Evolutionary conservation across 2,888 invertebrate species (phyloP), one percentile per base, ranked within the genome.

Genomic region (Xanthostigma xanthostigma): DNA sequence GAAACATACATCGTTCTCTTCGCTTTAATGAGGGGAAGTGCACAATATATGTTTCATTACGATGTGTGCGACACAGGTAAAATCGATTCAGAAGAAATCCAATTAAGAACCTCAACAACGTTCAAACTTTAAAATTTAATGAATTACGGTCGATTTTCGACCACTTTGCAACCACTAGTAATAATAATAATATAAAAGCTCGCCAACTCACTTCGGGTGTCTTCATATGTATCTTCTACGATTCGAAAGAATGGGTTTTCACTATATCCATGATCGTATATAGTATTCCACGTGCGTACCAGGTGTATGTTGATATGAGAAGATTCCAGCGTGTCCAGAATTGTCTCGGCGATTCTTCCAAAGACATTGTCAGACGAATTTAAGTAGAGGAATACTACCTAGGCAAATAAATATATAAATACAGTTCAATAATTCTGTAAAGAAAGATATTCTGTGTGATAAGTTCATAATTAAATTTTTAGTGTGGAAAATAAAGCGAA

Each of bases 241-340:
- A 92, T 78, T 49, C 80, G 75, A 58, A 82, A 73, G 64, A 94
- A 94, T 0, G 93, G 93, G 71, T 93, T 93, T 44, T 78, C 76
- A 59, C 78, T 78, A 65, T 87, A 85, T 53, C 84, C 85, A 59
- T 88, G 84, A 67, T 89, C 85, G 67, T 87, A 87, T 2, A 84
- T 81, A 27, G 75, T 75, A 50, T 71, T 71, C 84, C 84, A 85
- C 43, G 74, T 74, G 42, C 69, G 71, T 9, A 73, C 67, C 46
- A 76, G 75, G 36, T 80, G 76, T 4, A 90, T 79, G 8, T 75
- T 73, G 54, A 90, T 82, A 39, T 83, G 84, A 14, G 83, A 78
- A 34, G 76, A 70, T 46, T 74, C 72, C 44, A 91, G 73, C 1
- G 86, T 81, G 51, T 80, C 73, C 53, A 83, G 69, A 54, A 92